These are phyloP conservation scores for Diaphora mendica DNA, from an alignment of 2,888 invertebrate species.

Conservation along the genomic window DNA sequence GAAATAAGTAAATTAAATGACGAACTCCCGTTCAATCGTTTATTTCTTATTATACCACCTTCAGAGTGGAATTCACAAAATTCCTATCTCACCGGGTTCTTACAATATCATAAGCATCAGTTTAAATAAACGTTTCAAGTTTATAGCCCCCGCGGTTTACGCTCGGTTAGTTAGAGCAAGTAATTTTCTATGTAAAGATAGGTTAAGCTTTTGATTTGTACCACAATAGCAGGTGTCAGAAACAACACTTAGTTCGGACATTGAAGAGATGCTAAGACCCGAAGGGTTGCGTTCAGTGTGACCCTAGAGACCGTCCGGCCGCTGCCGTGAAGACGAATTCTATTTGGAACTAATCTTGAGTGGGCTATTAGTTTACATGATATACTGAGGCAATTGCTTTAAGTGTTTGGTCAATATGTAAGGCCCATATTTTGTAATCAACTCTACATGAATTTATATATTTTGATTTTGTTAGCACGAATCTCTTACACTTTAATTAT, in stretches of 20 bases:
- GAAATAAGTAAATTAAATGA: too few species aligned
- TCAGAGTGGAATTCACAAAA: not conserved
- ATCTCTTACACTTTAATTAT: too few species aligned
- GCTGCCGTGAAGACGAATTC: conserved; percentile 48
- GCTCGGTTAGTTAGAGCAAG: too few species aligned
- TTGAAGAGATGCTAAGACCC: conserved; percentile 47
- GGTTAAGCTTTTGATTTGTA: conserved; percentile 36
- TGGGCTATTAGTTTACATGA: conserved; percentile 21
- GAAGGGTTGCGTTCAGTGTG: conserved; percentile 54
- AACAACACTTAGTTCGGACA: conserved; percentile 68
- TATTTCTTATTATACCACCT: not conserved
- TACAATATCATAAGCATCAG: too few species aligned
- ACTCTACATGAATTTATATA: not conserved
- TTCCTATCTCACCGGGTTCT: too few species aligned
- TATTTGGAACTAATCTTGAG: conserved; percentile 32
- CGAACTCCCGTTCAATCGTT: not conserved
- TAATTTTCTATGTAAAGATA: not conserved
- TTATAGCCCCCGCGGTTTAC: too few species aligned
- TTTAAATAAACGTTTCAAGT: too few species aligned
- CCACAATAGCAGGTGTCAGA: conserved; percentile 62
- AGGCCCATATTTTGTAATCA: not conserved
- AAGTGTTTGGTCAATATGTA: conserved; percentile 16
- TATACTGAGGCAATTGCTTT: conserved; percentile 17
- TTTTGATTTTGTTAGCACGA: not conserved
- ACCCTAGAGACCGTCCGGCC: conserved; percentile 65